Evolutionary conservation across 2,113 vertebrate species (phyloP), one percentile per base, ranked within the genome.

Genomic region (Glaucomys volans): DNA sequence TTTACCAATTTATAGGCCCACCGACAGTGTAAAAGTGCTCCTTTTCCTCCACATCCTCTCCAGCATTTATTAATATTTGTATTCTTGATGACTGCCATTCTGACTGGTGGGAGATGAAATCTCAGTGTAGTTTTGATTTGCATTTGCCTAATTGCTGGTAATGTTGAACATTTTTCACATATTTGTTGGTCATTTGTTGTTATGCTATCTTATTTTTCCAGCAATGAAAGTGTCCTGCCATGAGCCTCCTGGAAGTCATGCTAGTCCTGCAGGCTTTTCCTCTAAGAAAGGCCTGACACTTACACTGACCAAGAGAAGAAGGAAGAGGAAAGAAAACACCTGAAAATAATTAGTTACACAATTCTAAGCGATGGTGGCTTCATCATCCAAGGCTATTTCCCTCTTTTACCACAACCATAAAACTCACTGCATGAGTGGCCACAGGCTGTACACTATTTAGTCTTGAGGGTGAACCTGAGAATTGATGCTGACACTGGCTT

Each of bases 401-500:
- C 24, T 85, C 44, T 77, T 86, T 87, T 24, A 40, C 13, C 62
- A 47, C 16, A 30, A 44, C 26, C 50, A 37, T 13, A 77, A 42
- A 54, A 54, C 42, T 44, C 42, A 37, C 17, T 91, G 82, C 40
- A 2, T 32, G 81, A 92, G 76, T 83, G 2, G 18, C 0, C 72
- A 54, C 59, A 40, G 64, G 0, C 3, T 57, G 54, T 37, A 84
- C 54, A 81, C 1, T 0, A 17, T 75, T 90, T 64, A 91, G 40
- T 32, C 28, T 9, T 57, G 4, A 8, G 0, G 0, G 3, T 28
- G 42, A 26, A 8, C n/a, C n/a, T 71, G 12, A 86, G 64, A 72
- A 57, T 59, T 85, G 71, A 32, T 9, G 20, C 30, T 9, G 4
- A 9, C 10, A 30, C 74, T 22, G 3, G 67, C 75, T 76, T 17